Percentiles rank a stretch among this genome's conserved stretches.
phyloP scores from a whole-genome alignment of 1,140 invertebrate species.

The Drosophila paulistorum region DNA sequence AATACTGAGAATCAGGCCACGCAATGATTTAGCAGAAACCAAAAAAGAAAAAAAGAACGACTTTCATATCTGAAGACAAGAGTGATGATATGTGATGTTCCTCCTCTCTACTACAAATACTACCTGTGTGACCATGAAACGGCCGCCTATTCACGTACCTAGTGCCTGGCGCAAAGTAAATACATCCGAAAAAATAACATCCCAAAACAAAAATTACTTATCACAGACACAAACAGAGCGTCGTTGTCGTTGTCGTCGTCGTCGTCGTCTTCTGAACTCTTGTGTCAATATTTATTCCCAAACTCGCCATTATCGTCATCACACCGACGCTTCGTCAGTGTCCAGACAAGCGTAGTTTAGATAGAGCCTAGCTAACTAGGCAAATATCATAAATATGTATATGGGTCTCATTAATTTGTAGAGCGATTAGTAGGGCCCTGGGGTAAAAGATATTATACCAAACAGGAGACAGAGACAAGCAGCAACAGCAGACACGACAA shows the following conservation, averaged over 20 bases:
- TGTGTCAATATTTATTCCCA: slow-evolving; percentile 21
- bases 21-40: background rate
- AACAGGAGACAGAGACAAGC: slow-evolving; percentile 1
- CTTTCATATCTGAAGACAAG: no score
- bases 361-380: slow-evolving; percentile 27
- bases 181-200: slow-evolving; percentile 5
- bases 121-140: slow-evolving; percentile 14
- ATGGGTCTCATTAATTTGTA: slow-evolving; percentile 4
- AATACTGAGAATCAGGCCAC: background rate
- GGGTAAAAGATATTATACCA: slow-evolving; percentile 1
- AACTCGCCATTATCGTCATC: slow-evolving; percentile 24
- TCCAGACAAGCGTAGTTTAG: slow-evolving; percentile 12
- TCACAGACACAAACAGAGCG: background rate
- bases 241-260: background rate
- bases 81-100: background rate
- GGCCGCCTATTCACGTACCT: background rate
- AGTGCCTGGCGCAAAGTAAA: slow-evolving; percentile 10
- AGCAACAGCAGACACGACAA: background rate
- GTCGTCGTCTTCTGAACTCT: slow-evolving; percentile 14
- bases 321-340: background rate
- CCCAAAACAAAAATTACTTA: slow-evolving; percentile 19
- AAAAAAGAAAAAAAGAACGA: background rate
- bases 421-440: slow-evolving; percentile 26
- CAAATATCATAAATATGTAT: slow-evolving; percentile 54
- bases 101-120: background rate